Evolutionary conservation across 2,888 invertebrate species (phyloP).

Genomic region (Cosmia pyralina): DNA sequence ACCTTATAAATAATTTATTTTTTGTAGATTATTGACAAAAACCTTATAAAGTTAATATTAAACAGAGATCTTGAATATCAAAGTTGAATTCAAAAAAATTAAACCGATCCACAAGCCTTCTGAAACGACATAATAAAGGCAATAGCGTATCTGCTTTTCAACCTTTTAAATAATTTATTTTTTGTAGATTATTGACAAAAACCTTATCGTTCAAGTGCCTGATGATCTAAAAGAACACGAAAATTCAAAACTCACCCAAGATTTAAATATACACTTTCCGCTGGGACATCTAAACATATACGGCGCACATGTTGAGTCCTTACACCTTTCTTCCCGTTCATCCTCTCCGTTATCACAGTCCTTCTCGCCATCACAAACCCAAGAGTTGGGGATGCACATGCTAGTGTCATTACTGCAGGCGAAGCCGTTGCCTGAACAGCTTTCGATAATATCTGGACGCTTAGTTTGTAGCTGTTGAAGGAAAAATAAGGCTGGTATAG

Average conservation of each 20-base stretch:
- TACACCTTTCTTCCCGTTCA: conserved; percentile 92
- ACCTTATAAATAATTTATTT: not conserved
- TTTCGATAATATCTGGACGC: conserved; percentile 72
- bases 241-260: conserved; percentile 86
- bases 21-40: not conserved
- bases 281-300: conserved; percentile 93
- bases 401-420: conserved; percentile 81
- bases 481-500: not conserved
- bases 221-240: not conserved
- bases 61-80: not conserved
- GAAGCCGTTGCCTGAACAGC: conserved; percentile 79
- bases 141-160: not conserved
- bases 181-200: not conserved
- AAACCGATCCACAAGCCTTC: not conserved
- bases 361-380: conserved; percentile 95
- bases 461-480: conserved; percentile 67
- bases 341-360: conserved; percentile 95
- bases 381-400: conserved; percentile 93
- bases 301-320: conserved; percentile 92
- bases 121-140: not conserved
- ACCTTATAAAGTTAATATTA: not conserved
- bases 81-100: not conserved
- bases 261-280: conserved; percentile 89
- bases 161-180: not conserved
- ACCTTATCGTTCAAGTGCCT: not conserved